These are phyloP conservation scores for Monodelphis domestica DNA, from an alignment of 2,797 vertebrate species.

Conservation along the genomic window DNA sequence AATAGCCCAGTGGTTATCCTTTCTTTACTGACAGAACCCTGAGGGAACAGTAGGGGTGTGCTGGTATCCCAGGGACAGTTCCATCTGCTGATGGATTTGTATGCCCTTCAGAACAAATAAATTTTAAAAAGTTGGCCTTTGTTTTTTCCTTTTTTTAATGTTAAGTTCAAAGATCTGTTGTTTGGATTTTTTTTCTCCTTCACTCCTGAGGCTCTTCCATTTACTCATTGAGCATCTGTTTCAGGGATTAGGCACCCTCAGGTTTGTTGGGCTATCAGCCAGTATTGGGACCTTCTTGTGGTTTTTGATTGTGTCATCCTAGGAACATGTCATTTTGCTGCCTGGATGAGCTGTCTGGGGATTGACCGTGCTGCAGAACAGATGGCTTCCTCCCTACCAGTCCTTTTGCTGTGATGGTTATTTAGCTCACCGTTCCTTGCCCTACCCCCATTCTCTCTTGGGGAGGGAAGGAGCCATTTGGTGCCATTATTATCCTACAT, in stretches of 20 bases:
- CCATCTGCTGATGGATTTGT: conserved; percentile 41
- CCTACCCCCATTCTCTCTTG: background rate
- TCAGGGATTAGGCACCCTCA: background rate
- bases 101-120: conserved; percentile 8
- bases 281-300: background rate
- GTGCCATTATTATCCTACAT: background rate
- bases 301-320: accelerated
- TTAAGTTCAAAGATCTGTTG: background rate
- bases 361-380: background rate
- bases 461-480: background rate
- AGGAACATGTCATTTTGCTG: background rate
- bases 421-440: background rate
- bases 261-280: background rate
- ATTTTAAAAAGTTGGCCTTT: background rate
- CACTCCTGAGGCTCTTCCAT: background rate
- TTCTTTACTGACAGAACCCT: accelerated
- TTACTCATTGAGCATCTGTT: background rate
- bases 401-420: accelerated
- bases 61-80: conserved; percentile 13
- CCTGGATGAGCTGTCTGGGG: background rate
- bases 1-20: background rate
- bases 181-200: background rate
- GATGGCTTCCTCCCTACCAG: background rate
- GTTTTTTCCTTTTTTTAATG: background rate
- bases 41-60: background rate